Percentiles rank a stretch among this genome's conserved stretches.
phyloP scores from a whole-genome alignment of 2,888 invertebrate species.

The Pycnomerus fuliginosus region DNA sequence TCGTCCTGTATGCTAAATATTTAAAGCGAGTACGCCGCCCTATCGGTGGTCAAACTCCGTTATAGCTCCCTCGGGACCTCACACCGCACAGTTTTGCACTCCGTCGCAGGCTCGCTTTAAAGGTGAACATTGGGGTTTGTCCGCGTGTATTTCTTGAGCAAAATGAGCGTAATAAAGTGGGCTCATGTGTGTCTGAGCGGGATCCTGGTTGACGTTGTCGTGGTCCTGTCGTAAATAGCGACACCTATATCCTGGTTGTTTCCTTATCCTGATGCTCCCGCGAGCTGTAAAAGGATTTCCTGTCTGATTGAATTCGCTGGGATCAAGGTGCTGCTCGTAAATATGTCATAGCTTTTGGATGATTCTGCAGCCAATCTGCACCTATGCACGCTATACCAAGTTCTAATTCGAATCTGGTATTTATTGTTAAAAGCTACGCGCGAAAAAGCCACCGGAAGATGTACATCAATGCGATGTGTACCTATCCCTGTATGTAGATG shows the following conservation, averaged over 20 bases:
- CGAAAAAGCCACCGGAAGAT: too few relatives aligned
- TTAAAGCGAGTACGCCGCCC: constrained; percentile 31
- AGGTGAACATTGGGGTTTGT: constrained; percentile 6
- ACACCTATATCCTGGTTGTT: constrained; percentile 28
- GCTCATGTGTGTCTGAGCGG: constrained; percentile 34
- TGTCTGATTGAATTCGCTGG: constrained; percentile 46
- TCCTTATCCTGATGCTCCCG: constrained; percentile 36
- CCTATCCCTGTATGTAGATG: too few relatives aligned
- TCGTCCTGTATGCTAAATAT: constrained; percentile 32
- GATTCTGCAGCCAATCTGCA: too few relatives aligned
- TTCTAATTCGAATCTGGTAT: too few relatives aligned
- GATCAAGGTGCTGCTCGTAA: constrained; percentile 40
- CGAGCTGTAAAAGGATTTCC: constrained; percentile 44
- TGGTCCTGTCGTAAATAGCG: constrained; percentile 38
- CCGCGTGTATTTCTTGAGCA: constrained; percentile 21
- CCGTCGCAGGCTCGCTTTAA: too few relatives aligned
- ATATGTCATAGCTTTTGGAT: too few relatives aligned
- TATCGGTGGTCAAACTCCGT: constrained; percentile 30
- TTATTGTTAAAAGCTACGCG: too few relatives aligned
- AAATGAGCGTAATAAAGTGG: constrained; percentile 41
- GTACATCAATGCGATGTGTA: too few relatives aligned
- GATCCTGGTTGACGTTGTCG: constrained; percentile 31
- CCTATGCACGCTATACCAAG: too few relatives aligned
- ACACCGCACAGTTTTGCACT: constrained; percentile 8
- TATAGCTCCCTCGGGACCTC: constrained; percentile 32